Evolutionary conservation across 2,888 invertebrate genomes (phyloP).

Genomic region (Lagria hirta): DNA sequence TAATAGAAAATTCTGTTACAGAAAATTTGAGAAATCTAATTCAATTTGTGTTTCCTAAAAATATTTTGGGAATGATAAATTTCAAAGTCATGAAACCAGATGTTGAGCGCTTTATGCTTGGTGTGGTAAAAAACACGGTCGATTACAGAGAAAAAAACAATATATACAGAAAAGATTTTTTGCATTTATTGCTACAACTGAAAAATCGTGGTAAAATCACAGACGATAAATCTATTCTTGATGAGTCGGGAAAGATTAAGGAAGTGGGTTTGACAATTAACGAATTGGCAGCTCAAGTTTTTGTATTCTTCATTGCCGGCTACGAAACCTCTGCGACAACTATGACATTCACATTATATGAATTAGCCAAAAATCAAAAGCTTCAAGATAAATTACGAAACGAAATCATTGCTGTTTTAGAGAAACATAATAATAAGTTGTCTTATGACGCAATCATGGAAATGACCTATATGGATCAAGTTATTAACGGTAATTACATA

Average conservation of each 20-base stretch:
- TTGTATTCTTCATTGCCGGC: conserved; percentile 36
- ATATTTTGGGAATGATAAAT: conserved; percentile 3
- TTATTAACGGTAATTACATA: conserved; percentile 31
- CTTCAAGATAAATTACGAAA: conserved; percentile 34
- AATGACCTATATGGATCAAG: conserved; percentile 37
- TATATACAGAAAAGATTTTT: conserved; percentile 56
- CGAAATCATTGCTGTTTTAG: conserved; percentile 31
- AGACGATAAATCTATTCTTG: conserved; percentile 18
- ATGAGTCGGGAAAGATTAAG: conserved; percentile 5
- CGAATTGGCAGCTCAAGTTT: conserved; percentile 28
- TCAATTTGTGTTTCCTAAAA: not conserved
- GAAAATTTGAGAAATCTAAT: conserved; percentile 3
- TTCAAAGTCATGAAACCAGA: conserved; percentile 19
- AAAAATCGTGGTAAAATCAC: conserved; percentile 37
- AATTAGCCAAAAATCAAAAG: conserved; percentile 33
- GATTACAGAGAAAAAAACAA: conserved; percentile 53
- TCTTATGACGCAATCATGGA: conserved; percentile 36
- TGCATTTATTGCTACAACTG: conserved; percentile 57
- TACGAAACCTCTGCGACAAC: conserved; percentile 39
- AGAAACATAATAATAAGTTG: conserved; percentile 31
- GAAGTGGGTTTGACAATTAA: conserved; percentile 22
- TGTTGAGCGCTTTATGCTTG: conserved; percentile 22
- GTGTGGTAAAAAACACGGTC: conserved; percentile 51
- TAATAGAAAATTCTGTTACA: conserved; percentile 8
- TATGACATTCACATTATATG: conserved; percentile 36